Percentiles rank a stretch among this genome's conserved stretches.
phyloP scores from a whole-genome alignment of 2,797 vertebrate genomes.

The Parauchenoglanis ngamensis region DNA sequence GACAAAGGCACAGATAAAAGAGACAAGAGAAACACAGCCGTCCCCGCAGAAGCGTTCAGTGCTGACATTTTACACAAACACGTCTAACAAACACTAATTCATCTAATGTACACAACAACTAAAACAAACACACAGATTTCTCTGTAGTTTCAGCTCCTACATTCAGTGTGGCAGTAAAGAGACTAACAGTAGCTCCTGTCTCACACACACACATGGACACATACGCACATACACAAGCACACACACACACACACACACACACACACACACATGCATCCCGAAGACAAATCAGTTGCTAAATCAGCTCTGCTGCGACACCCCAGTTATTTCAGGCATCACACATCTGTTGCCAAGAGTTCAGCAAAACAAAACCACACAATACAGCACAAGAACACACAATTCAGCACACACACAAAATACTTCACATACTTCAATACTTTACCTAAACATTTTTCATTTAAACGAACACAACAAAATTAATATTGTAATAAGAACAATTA shows the following conservation, averaged over 20 bases:
- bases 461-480: too few species aligned
- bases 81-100: not conserved
- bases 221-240: not conserved
- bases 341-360: conserved; percentile 26
- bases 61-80: conserved; percentile 8
- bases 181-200: conserved; percentile 2
- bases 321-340: conserved; percentile 32
- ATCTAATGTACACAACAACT: not conserved
- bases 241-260: not conserved
- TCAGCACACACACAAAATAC: not conserved
- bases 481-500: too few species aligned
- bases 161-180: not conserved
- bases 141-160: not conserved
- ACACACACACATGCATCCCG: not conserved
- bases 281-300: conserved; percentile 21
- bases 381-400: not conserved
- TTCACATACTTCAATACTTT: not conserved
- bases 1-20: conserved; percentile 87
- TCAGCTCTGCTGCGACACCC: conserved; percentile 6
- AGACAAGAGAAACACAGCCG: conserved; percentile 87
- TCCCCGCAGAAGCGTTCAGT: conserved; percentile 78
- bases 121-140: not conserved
- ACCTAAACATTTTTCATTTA: too few species aligned
- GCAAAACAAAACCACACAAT: conserved; percentile 27
- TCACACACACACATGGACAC: not conserved